Conservation (phyloP, 2,888 invertebrate species). For the Sesia bembeciformis region DNA sequence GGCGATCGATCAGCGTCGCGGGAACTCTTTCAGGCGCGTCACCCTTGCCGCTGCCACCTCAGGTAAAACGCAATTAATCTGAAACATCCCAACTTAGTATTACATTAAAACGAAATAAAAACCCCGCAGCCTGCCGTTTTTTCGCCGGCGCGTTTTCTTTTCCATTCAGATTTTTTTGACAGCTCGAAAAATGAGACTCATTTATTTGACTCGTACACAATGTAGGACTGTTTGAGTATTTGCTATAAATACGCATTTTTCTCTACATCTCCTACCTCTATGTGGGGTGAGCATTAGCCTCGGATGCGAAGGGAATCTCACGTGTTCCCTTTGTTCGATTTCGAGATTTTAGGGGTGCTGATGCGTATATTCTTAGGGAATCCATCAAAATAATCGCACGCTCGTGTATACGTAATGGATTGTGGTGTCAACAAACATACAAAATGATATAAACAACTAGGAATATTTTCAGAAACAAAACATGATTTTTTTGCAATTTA, state of each 20-base stretch:
- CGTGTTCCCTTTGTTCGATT: conserved; percentile 70
- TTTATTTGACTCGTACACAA: conserved; percentile 76
- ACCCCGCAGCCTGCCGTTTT: conserved; percentile 62
- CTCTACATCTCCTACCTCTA: conserved; percentile 69
- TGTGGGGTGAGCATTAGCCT: conserved; percentile 69
- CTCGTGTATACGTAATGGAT: conserved; percentile 59
- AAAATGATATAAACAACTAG: conserved; percentile 1
- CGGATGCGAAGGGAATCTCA: conserved; percentile 61
- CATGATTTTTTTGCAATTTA: background rate
- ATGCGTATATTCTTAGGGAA: conserved; percentile 65
- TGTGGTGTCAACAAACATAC: conserved; percentile 53
- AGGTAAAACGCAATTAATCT: conserved; percentile 73
- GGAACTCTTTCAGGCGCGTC: conserved; percentile 70
- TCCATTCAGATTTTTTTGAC: conserved; percentile 76
- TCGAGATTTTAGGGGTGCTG: conserved; percentile 69
- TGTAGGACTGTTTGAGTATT: conserved; percentile 76
- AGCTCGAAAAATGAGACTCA: conserved; percentile 73
- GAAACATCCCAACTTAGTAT: conserved; percentile 73
- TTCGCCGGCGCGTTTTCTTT: conserved; percentile 69
- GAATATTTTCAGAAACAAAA: background rate
- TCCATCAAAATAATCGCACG: conserved; percentile 69
- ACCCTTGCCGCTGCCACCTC: conserved; percentile 59
- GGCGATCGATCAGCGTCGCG: conserved; percentile 69
- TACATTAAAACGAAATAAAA: conserved; percentile 72
- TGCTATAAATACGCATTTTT: conserved; percentile 76